A percentile compares a stretch with the other conserved stretches of the same genome.
Conservation (phyloP, 2,113 vertebrate genomes). For the Riparia riparia region DNA sequence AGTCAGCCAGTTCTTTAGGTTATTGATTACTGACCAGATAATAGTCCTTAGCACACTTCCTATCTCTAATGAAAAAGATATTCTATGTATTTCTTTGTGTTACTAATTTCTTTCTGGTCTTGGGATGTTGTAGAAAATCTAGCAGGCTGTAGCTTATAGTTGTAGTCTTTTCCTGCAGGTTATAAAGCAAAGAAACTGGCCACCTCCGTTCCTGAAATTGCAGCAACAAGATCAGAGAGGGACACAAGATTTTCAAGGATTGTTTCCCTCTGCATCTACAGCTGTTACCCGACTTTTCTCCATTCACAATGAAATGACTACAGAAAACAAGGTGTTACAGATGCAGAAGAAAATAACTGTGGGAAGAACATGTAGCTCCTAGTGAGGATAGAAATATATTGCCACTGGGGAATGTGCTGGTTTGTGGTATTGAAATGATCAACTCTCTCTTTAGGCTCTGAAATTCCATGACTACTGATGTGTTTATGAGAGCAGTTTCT, state of each 20-base stretch:
- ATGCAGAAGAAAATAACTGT: neutral
- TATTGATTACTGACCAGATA: neutral
- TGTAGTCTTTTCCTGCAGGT: neutral
- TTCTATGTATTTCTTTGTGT: neutral
- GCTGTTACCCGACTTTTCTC: neutral
- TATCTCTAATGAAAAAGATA: neutral
- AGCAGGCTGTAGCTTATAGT: neutral
- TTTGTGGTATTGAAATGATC: constrained; percentile 2
- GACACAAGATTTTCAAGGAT: neutral
- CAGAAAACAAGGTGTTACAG: constrained; percentile 5
- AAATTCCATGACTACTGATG: constrained; percentile 22
- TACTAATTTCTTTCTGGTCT: neutral
- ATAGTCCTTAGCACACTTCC: neutral
- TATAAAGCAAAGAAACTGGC: neutral
- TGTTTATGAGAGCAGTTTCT: constrained; percentile 11
- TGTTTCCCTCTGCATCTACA: neutral
- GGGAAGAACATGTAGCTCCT: neutral
- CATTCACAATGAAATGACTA: neutral
- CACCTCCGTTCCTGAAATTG: neutral
- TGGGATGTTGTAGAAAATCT: neutral
- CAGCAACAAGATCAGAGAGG: neutral
- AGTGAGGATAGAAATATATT: neutral
- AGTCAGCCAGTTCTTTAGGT: neutral
- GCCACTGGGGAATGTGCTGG: neutral
- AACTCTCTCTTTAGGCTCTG: neutral